These are phyloP conservation scores for Rallus crepitans DNA, from an alignment of 2,797 vertebrate genomes.

Conservation along the genomic window DNA sequence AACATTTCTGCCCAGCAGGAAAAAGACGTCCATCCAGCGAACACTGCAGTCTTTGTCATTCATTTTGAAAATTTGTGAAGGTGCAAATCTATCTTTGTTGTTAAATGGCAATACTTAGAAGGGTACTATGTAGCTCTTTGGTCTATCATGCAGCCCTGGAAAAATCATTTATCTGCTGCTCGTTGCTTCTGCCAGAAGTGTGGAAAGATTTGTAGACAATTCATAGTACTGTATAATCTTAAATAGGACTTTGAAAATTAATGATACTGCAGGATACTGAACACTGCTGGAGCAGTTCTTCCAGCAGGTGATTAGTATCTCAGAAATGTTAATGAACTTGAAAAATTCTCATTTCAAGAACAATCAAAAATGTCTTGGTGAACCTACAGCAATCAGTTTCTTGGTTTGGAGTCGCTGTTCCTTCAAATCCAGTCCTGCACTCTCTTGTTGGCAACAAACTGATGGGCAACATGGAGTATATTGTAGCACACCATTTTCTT, in stretches of 20 bases:
- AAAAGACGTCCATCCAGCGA: neutral
- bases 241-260: neutral
- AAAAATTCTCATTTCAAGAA: neutral
- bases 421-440: neutral
- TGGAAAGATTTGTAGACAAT: constrained; percentile 29
- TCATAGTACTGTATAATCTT: neutral
- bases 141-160: neutral
- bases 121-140: neutral
- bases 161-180: neutral
- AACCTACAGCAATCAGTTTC: neutral
- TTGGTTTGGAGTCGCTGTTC: neutral
- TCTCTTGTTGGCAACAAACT: neutral
- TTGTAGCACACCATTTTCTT: neutral
- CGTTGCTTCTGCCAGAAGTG: neutral
- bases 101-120: neutral
- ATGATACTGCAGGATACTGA: neutral
- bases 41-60: constrained; percentile 11
- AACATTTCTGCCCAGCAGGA: neutral
- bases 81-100: neutral
- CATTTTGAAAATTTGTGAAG: neutral
- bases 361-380: neutral
- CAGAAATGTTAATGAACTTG: neutral
- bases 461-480: neutral
- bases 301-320: constrained; percentile 6
- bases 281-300: neutral